phyloP scores from a whole-genome alignment of 2,888 invertebrate genomes.

The Troides helena region DNA sequence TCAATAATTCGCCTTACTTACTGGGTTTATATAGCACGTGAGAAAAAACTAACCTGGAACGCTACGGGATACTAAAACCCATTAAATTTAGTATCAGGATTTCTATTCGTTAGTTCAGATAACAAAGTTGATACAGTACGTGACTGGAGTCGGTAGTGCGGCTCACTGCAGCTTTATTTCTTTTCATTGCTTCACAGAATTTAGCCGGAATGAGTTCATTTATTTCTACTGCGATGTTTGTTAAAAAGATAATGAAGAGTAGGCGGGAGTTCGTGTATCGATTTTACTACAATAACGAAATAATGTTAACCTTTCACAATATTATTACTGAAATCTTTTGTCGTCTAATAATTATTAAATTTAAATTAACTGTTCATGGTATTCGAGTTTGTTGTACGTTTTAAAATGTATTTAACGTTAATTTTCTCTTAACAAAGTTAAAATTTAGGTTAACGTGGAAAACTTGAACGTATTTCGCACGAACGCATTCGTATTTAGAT shows the following conservation, averaged over 20 bases:
- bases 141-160: slow-evolving; percentile 23
- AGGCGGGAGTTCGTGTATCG: neutral
- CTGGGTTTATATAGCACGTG: too few species aligned
- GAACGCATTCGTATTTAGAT: neutral
- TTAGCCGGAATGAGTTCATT: slow-evolving; percentile 23
- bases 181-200: slow-evolving; percentile 22
- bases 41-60: neutral
- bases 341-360: too few species aligned
- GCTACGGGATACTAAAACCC: slow-evolving; percentile 11
- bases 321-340: too few species aligned
- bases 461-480: too few species aligned
- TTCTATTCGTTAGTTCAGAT: slow-evolving; percentile 27
- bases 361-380: too few species aligned
- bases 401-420: too few species aligned
- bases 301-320: too few species aligned
- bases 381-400: too few species aligned
- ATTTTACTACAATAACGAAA: too few species aligned
- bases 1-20: too few species aligned
- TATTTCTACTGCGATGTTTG: slow-evolving; percentile 13
- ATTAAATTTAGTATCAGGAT: slow-evolving; percentile 27
- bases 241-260: slow-evolving; percentile 10
- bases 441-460: too few species aligned
- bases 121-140: slow-evolving; percentile 29
- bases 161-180: slow-evolving; percentile 22
- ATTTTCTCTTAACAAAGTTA: too few species aligned